A percentile compares a stretch with the other conserved stretches of the same genome.
phyloP scores from a whole-genome alignment of 2,888 invertebrate species.

The Ectobius pallidus region DNA sequence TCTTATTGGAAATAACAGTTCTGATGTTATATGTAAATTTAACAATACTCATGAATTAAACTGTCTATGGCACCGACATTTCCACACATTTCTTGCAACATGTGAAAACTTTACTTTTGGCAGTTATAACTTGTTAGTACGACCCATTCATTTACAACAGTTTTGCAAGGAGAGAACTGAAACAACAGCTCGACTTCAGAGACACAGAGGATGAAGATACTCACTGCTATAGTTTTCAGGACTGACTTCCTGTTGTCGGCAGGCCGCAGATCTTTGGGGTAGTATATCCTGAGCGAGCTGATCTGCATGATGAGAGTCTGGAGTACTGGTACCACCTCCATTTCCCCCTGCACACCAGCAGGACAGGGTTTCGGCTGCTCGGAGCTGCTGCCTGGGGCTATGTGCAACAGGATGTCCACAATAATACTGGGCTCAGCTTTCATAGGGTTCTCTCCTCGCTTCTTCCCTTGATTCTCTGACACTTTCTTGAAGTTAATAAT shows the following conservation, averaged over 20 bases:
- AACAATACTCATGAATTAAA: too few relatives aligned
- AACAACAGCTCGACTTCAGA: too few relatives aligned
- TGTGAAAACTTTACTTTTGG: too few relatives aligned
- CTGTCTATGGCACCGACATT: too few relatives aligned
- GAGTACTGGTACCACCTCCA: constrained; percentile 88
- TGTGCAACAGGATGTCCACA: constrained; percentile 83
- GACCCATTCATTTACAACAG: too few relatives aligned
- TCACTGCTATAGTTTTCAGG: constrained; percentile 69
- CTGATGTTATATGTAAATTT: too few relatives aligned
- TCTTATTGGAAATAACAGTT: too few relatives aligned
- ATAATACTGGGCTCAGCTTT: constrained; percentile 64
- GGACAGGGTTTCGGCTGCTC: constrained; percentile 67
- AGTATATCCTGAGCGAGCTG: constrained; percentile 87
- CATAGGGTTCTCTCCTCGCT: constrained; percentile 47
- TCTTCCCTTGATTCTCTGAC: constrained; percentile 37
- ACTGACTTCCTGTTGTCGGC: constrained; percentile 85
- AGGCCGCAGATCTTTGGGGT: constrained; percentile 88
- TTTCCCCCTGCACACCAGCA: constrained; percentile 74
- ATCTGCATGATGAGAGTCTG: constrained; percentile 83
- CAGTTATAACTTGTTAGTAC: too few relatives aligned
- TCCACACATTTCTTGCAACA: too few relatives aligned
- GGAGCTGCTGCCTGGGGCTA: constrained; percentile 66
- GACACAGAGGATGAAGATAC: too few relatives aligned
- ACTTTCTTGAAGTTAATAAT: constrained; percentile 90
- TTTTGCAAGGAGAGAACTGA: too few relatives aligned